Base-by-base conservation (phyloP, 2,797 vertebrate species). In the Danio tinwini region DNA sequence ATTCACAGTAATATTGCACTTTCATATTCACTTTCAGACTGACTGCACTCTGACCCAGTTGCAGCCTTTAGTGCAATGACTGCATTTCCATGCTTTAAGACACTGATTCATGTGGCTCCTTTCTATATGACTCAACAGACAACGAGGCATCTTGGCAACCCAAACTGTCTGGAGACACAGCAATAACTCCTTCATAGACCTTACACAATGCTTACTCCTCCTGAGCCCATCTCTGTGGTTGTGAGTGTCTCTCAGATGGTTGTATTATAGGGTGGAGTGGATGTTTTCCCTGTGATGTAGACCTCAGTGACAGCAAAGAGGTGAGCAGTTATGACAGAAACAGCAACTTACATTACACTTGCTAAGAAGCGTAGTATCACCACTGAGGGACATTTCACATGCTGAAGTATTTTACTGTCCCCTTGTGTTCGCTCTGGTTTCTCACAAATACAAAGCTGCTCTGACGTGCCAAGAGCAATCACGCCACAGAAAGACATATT, bases 61-160 rank as follows among this genome's bases (percentile, higher is more conserved):
- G 40, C 69, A 56, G 7, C n/a, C 50, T 64, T 71, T 75, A 55
- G 44, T 47, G 50, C 47, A 44, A 73, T 59, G 67, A 85, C 74
- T 74, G 49, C 29, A 81, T 58, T 61, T 77, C 68, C 52, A 63
- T 81, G 79, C 52, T 73, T 65, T 50, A 50, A 76, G 78, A 68
- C 44, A 37, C 70, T 59, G 75, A 69, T 61, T 70, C 56, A 47
- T 76, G 74, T 73, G 78, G 62, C 81, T 81, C 69, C 55, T 78
- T 80, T 76, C 65, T 74, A 82, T 77, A 82, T 85, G 85, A 86
- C 83, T 86, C 87, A 86, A 75, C 79, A 58, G 65, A 74, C 75
- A 78, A 78, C 76, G n/a, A 70, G 64, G 76, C 78, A 75, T 62
- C 79, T 81, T 81, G 59, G 83, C 82, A 80, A 72, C 47, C 74